Evolutionary conservation across 2,888 invertebrate species (phyloP), one percentile per base, ranked within the genome.

Genomic region (Cyrtodaria siliqua): DNA sequence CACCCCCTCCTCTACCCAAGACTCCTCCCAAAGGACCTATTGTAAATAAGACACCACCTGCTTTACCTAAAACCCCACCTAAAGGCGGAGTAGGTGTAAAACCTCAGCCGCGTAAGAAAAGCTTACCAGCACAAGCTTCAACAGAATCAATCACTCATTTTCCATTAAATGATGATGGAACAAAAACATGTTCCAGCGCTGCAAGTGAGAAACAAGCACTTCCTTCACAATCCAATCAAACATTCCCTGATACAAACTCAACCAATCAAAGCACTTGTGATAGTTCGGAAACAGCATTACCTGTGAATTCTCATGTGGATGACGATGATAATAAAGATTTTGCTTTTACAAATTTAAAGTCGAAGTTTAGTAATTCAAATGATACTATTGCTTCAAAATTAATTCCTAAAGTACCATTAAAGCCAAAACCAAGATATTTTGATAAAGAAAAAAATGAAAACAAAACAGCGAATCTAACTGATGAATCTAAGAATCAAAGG

Each of bases 381-480:
- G 59, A 64, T 52, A 52, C 57, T 33, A 33, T 59, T 59, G 27
- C 64, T 53, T 49, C 67, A 27, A 57, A 70, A 55, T 49, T 49
- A 20, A 67, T 72, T 20, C 80, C 83, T 14, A 79, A 68, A 50
- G 76, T 79, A 42, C 72, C 81, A 20, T 23, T 63, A 8, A 74
- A 79, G 59, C 86, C 86, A 12, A 86, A 84, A 69, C 83, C 81
- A 53, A 74, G 78, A 33, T 63, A 73, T 18, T 71, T 66, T 53
- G 72, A 73, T 38, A 63, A 62, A 16, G 44, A 42, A 20, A 42
- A 50, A 50, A 24, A 47, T 50, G 38, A 50, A 24, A 50, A n/a
- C 53, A 29, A 40, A n/a, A 33, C n/a, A 44, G 61, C 55, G 24
- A 55, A 55, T 26, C 53, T 44, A 9, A 40, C 33, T 8, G 33